A percentile compares a stretch with the other conserved stretches of the same genome.
These are phyloP conservation scores for Drosophila neoperkinsi DNA, from an alignment of 2,888 invertebrate genomes.

Conservation along the genomic window DNA sequence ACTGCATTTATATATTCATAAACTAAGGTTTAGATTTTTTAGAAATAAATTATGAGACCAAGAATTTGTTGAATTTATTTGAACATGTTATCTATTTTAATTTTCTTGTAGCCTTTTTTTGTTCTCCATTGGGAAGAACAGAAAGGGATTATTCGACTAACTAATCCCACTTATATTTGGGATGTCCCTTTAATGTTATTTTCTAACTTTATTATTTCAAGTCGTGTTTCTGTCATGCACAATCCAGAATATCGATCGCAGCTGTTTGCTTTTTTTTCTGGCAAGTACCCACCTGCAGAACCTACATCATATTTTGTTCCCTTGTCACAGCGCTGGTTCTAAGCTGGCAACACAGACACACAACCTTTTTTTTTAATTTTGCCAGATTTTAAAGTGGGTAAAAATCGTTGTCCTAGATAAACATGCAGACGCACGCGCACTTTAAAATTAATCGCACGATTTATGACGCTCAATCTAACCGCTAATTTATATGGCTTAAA, in stretches of 20 bases:
- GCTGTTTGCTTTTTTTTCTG: neutral
- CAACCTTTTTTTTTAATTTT: slow-evolving; percentile 15
- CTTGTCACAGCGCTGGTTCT: slow-evolving; percentile 16
- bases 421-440: slow-evolving; percentile 55
- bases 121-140: neutral
- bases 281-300: slow-evolving; percentile 7
- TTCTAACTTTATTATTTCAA: neutral
- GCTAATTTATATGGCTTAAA: slow-evolving; percentile 75
- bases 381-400: slow-evolving; percentile 32
- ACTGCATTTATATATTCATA: neutral
- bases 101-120: neutral
- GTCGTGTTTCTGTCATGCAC: neutral
- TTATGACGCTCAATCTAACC: slow-evolving; percentile 76
- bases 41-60: neutral
- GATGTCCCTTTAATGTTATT: neutral
- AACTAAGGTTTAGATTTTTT: neutral
- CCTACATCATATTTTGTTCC: slow-evolving; percentile 30
- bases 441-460: slow-evolving; percentile 74
- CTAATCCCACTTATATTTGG: neutral
- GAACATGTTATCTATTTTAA: neutral
- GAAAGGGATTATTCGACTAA: too few relatives aligned
- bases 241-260: slow-evolving; percentile 1
- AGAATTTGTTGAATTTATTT: neutral
- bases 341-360: slow-evolving; percentile 1
- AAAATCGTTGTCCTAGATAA: slow-evolving; percentile 55